phyloP scores from a whole-genome alignment of 1,140 invertebrate genomes.

The Papilio polytes region DNA sequence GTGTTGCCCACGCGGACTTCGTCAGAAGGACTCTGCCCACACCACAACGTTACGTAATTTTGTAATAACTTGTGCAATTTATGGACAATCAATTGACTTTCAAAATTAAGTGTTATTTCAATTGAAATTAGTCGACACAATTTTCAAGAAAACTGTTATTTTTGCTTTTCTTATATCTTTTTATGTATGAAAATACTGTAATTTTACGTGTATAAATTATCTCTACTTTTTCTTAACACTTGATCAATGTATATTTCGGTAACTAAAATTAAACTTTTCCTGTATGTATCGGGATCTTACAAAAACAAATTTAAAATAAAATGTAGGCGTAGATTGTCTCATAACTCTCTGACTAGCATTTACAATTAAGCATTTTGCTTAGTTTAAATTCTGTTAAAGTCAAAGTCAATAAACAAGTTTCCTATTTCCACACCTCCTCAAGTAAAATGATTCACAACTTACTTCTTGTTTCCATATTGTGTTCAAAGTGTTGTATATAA shows the following conservation, averaged over 20 bases:
- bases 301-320: slow-evolving; percentile 16
- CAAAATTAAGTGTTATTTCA: not conserved
- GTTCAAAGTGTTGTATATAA: slow-evolving; percentile 6
- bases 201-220: not conserved
- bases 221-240: not conserved
- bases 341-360: slow-evolving; percentile 40
- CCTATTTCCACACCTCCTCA: slow-evolving; percentile 71
- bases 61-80: slow-evolving; percentile 60
- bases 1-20: slow-evolving; percentile 60
- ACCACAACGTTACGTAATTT: slow-evolving; percentile 59
- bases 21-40: slow-evolving; percentile 68
- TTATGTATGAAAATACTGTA: not conserved
- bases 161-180: not conserved
- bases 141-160: not conserved
- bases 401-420: slow-evolving; percentile 72
- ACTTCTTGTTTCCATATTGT: slow-evolving; percentile 49
- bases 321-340: slow-evolving; percentile 41
- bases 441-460: slow-evolving; percentile 61
- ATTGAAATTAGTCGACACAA: not conserved
- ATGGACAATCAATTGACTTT: slow-evolving; percentile 23
- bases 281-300: not conserved
- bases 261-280: not conserved
- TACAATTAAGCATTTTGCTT: slow-evolving; percentile 34
- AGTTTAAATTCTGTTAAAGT: slow-evolving; percentile 46
- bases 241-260: not conserved